Evolutionary conservation across 2,113 vertebrate species (phyloP).

Genomic region (Montifringilla adamsi): DNA sequence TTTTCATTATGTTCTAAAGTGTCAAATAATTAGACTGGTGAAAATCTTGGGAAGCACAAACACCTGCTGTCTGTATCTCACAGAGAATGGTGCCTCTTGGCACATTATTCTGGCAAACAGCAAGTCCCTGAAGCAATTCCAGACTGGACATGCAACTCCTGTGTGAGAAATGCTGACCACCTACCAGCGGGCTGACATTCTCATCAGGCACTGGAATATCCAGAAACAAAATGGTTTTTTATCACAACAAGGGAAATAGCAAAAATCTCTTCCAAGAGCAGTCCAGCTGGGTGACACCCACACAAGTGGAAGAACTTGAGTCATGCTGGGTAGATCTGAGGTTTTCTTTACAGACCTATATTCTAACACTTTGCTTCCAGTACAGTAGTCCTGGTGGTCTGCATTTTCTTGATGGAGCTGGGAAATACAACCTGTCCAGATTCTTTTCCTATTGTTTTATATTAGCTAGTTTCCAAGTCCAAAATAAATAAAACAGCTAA

Average conservation of each 20-base stretch:
- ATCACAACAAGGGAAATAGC: slow-evolving; percentile 13
- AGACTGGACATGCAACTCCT: not conserved
- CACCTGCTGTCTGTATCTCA: not conserved
- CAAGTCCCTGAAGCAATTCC: not conserved
- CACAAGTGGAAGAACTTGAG: slow-evolving; percentile 37
- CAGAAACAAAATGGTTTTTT: not conserved
- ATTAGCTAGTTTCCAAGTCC: slow-evolving; percentile 38
- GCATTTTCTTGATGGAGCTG: slow-evolving; percentile 25
- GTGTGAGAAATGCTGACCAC: slow-evolving; percentile 10
- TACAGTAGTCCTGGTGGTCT: slow-evolving; percentile 44
- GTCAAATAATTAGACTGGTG: not conserved
- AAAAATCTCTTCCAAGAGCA: slow-evolving; percentile 22
- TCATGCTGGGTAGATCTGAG: not conserved
- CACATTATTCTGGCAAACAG: not conserved
- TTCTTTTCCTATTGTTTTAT: slow-evolving; percentile 50
- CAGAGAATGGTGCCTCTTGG: not conserved
- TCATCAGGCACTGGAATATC: not conserved
- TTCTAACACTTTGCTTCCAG: slow-evolving; percentile 23
- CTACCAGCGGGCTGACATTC: not conserved
- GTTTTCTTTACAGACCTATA: slow-evolving; percentile 5
- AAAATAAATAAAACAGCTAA: slow-evolving; percentile 65
- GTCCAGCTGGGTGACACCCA: slow-evolving; percentile 24
- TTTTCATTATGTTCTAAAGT: not conserved
- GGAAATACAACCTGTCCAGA: slow-evolving; percentile 38
- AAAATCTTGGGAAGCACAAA: not conserved